Evolutionary conservation across 37 sponge, comb jelly and placozoan genomes (phyloP).

Genomic region (Diacarnus erythraeanus): DNA sequence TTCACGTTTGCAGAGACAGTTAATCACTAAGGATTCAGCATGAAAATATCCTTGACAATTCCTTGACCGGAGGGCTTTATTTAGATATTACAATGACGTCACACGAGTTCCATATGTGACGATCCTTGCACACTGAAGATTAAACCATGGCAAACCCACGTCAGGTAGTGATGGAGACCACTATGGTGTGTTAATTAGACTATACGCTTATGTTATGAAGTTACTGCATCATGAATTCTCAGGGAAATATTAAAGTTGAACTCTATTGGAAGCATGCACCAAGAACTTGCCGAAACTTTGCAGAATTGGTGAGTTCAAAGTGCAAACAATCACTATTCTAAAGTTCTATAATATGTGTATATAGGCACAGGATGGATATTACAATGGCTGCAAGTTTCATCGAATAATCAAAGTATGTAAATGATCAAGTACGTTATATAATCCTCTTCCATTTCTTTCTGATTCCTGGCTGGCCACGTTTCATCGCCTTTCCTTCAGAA

Average conservation of each 20-base stretch:
- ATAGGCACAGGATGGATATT: conserved; percentile 87
- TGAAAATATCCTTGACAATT: too few species aligned
- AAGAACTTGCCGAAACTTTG: conserved; percentile 91
- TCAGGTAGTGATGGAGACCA: conserved; percentile 70
- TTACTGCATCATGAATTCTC: neutral
- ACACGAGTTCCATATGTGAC: too few species aligned
- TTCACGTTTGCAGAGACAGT: too few species aligned
- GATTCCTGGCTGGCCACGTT: neutral
- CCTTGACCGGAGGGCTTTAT: too few species aligned
- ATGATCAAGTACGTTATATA: too few species aligned
- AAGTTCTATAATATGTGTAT: neutral
- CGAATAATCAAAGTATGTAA: conserved; percentile 81
- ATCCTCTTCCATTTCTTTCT: too few species aligned
- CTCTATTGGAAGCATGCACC: conserved; percentile 98
- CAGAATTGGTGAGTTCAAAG: conserved; percentile 66
- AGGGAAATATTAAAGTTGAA: conserved; percentile 86
- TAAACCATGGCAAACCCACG: conserved; percentile 26
- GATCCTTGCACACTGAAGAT: neutral
- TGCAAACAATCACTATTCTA: neutral
- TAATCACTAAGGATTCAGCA: too few species aligned
- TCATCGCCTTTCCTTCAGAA: conserved; percentile 44
- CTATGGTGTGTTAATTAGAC: conserved; percentile 64
- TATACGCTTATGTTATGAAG: too few species aligned
- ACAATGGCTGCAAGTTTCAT: conserved; percentile 88
- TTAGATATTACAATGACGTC: too few species aligned